phyloP scores from a whole-genome alignment of 2,113 vertebrate species.

The Ptyas mucosa region DNA sequence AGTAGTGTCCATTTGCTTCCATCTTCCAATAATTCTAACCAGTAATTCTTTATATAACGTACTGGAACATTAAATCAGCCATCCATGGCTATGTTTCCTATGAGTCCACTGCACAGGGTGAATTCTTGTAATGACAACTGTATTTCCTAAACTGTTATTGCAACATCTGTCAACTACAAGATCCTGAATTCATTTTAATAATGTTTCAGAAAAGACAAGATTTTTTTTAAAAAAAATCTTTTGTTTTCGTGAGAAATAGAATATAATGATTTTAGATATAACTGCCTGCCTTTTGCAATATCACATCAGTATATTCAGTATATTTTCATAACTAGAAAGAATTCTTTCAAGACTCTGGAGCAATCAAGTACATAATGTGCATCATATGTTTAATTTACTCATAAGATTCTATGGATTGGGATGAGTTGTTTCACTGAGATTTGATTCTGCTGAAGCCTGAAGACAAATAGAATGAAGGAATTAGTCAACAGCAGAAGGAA shows the following conservation, averaged over 20 bases:
- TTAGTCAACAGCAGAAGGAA: background rate
- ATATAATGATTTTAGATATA: conserved; percentile 45
- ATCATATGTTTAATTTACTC: conserved; percentile 26
- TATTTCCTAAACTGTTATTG: conserved; percentile 54
- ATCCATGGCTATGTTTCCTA: conserved; percentile 40
- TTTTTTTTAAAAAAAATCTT: conserved; percentile 51
- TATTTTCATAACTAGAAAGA: conserved; percentile 39
- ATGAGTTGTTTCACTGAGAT: background rate
- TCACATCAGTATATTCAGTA: conserved; percentile 33
- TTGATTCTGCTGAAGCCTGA: background rate
- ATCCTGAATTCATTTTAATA: conserved; percentile 24
- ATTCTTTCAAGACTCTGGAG: conserved; percentile 29
- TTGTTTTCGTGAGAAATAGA: conserved; percentile 51
- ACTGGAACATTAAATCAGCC: conserved; percentile 39
- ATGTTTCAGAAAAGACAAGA: conserved; percentile 45
- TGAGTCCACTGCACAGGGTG: conserved; percentile 7
- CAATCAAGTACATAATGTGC: conserved; percentile 36
- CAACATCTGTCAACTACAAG: background rate
- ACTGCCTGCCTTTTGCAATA: conserved; percentile 45
- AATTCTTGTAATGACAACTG: conserved; percentile 56
- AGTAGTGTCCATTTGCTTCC: conserved; percentile 1
- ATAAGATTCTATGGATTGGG: background rate
- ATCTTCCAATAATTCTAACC: conserved; percentile 32
- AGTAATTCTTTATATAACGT: conserved; percentile 35
- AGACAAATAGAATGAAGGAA: background rate